These are phyloP conservation scores for Troilus luridus DNA, from an alignment of 2,888 invertebrate genomes.

Conservation along the genomic window DNA sequence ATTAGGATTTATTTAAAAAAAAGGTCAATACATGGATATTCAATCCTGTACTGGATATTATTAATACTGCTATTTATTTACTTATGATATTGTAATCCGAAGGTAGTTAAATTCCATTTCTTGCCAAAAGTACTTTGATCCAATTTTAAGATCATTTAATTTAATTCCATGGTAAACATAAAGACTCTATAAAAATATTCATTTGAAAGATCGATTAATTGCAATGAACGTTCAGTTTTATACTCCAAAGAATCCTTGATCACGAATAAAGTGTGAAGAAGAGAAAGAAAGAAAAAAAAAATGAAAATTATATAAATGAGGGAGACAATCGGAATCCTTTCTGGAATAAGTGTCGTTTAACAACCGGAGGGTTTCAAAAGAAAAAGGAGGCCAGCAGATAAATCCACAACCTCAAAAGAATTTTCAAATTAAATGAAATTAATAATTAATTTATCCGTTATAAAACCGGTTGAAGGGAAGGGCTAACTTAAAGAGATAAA, in stretches of 20 bases:
- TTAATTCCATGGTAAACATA: not conserved
- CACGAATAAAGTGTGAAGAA: constrained; percentile 1
- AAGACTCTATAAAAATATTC: not conserved
- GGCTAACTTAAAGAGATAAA: constrained; percentile 46
- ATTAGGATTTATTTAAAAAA: too few relatives aligned
- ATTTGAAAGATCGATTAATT: not conserved
- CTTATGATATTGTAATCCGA: too few relatives aligned
- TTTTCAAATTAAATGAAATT: constrained; percentile 53
- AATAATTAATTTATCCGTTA: constrained; percentile 51
- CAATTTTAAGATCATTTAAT: not conserved
- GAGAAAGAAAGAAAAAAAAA: not conserved
- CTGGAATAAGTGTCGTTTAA: constrained; percentile 19
- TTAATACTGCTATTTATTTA: too few relatives aligned
- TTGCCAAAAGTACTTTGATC: too few relatives aligned
- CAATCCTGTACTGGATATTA: too few relatives aligned
- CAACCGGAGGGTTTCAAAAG: not conserved
- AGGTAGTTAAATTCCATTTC: too few relatives aligned
- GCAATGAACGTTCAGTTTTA: not conserved
- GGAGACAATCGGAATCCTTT: constrained; percentile 9
- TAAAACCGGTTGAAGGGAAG: constrained; percentile 38
- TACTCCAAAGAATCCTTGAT: not conserved
- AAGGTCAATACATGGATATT: too few relatives aligned
- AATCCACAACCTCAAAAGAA: constrained; percentile 41
- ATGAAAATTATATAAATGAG: constrained; percentile 1
- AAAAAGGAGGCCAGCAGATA: constrained; percentile 22